Conservation (phyloP, 2,113 vertebrate genomes). For the Phaethon lepturus region DNA sequence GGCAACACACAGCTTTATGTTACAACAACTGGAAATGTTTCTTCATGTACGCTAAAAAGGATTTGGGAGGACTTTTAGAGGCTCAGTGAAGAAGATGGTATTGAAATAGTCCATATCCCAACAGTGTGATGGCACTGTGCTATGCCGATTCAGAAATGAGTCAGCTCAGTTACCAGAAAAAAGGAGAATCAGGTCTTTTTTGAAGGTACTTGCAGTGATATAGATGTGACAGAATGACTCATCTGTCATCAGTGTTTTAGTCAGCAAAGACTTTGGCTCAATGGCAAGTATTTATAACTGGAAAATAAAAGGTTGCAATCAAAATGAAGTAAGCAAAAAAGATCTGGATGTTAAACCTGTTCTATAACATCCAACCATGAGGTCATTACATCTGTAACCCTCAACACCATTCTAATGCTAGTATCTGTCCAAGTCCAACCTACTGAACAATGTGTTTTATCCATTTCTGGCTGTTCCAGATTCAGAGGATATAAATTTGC, state of each 20-base stretch:
- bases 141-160: conserved; percentile 37
- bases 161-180: conserved; percentile 22
- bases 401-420: not conserved
- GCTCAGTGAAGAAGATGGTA: not conserved
- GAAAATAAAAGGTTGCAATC: not conserved
- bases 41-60: not conserved
- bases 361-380: not conserved
- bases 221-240: conserved; percentile 13
- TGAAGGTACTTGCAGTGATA: not conserved
- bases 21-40: not conserved
- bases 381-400: not conserved
- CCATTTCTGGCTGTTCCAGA: not conserved
- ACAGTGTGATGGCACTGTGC: not conserved
- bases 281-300: conserved; percentile 26
- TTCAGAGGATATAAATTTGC: not conserved
- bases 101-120: not conserved
- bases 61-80: not conserved
- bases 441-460: not conserved
- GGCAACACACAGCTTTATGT: accelerated
- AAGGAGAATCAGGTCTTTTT: conserved; percentile 11
- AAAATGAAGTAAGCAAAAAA: not conserved
- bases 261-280: conserved; percentile 58
- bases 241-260: not conserved
- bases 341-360: not conserved
- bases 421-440: not conserved